Percentiles rank a stretch among this genome's conserved stretches.
Conservation (phyloP, 2,888 invertebrate species). For the Netelia melanura region DNA sequence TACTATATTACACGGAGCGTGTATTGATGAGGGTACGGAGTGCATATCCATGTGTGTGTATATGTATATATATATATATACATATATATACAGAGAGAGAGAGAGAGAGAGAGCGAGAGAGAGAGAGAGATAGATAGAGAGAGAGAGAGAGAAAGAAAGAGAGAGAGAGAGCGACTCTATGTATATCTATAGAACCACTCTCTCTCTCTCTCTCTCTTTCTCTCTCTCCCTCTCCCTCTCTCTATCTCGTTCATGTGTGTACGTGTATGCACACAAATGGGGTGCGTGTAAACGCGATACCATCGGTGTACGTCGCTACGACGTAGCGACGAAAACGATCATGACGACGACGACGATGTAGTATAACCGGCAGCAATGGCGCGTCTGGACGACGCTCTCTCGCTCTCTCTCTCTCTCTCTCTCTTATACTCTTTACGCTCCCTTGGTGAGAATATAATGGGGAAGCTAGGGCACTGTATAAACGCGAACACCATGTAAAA, state of each 20-base stretch:
- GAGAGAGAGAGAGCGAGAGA: no score
- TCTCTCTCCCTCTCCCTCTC: no score
- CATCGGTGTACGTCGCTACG: conserved; percentile 42
- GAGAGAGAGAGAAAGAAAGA: no score
- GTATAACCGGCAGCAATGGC: conserved; percentile 57
- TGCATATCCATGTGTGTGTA: not conserved
- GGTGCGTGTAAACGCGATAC: conserved; percentile 50
- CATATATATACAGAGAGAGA: not conserved
- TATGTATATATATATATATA: not conserved
- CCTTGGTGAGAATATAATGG: conserved; percentile 48
- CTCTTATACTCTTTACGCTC: no score
- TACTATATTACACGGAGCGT: not conserved
- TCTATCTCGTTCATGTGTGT: no score
- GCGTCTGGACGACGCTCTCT: conserved; percentile 51
- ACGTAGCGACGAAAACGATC: conserved; percentile 43
- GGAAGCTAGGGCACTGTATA: conserved; percentile 47
- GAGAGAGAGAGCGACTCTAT: no score
- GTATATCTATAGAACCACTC: no score
- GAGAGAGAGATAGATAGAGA: no score
- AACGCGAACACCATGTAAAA: conserved; percentile 68
- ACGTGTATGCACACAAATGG: conserved; percentile 9
- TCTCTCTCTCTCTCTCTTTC: not conserved
- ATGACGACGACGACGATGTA: conserved; percentile 47
- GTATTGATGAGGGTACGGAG: not conserved
- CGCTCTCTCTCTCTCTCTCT: not conserved